Evolutionary conservation across 92 coral and sea anemone species (phyloP), one percentile per base, ranked within the genome.

Genomic region (Bergia puertoricense): DNA sequence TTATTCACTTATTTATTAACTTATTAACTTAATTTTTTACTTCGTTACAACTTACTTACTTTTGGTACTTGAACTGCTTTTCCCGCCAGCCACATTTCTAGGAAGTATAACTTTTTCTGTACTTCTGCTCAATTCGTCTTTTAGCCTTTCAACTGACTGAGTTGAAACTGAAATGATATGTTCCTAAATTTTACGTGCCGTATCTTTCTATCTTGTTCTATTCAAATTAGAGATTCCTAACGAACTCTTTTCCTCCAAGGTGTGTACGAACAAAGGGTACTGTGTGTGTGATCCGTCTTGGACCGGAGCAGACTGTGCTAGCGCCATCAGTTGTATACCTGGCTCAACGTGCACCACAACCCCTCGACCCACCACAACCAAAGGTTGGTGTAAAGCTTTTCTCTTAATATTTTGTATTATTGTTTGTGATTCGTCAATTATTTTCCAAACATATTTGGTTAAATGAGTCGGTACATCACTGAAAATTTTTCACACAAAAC

Each of bases 211-310:
- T 78, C 1, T n/a, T 45, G 22, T n/a, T 22, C 42, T 41, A 16
- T 5, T 30, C 36, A 14, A n/a, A 5, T 45, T 78, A 51, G 30
- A 36, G 39, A 10, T 1, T 13, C 30, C 23, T 56, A 4, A 38
- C 45, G 7, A 38, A 56, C n/a, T 45, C 43, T 4, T 79, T 81
- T 23, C 20, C 30, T 30, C 45, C 16, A 72, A 84, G 87, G 79
- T 84, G 16, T 84, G 87, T 69, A 71, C 87, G 13, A 84, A 84
- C 79, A 84, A 84, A 51, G 87, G 79, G 10, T 84, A 4, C 78
- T 84, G 87, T 15, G 68, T 68, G 37, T 84, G 87, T 48, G 66
- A 84, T 56, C 57, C 79, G n/a, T 8, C 16, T n/a, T 84, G 87
- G 87, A 68, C 78, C 8, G 87, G 87, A n/a, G 3, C 23, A 0